Conservation (phyloP, 2,888 invertebrate species). For the Acrobasis suavella region DNA sequence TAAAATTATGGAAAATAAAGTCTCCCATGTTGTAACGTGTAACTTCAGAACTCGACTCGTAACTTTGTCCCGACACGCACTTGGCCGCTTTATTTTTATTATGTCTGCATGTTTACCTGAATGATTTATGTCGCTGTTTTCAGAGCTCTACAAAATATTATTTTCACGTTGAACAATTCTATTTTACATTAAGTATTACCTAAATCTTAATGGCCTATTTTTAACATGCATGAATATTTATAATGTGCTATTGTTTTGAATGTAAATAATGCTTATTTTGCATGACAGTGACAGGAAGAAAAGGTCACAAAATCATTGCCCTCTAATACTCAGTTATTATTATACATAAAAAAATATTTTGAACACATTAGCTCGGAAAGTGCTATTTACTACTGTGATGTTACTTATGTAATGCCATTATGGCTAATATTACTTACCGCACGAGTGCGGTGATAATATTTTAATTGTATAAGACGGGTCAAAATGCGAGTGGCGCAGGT, state of each 20-base stretch:
- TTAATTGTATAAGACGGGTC: too few relatives aligned
- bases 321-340: not conserved
- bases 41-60: too few relatives aligned
- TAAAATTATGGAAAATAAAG: too few relatives aligned
- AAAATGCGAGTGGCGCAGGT: too few relatives aligned
- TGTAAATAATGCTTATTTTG: constrained; percentile 26
- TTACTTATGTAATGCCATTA: too few relatives aligned
- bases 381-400: too few relatives aligned
- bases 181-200: not conserved
- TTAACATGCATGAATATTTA: constrained; percentile 25
- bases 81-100: not conserved
- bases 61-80: not conserved
- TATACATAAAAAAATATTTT: too few relatives aligned
- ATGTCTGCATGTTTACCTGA: not conserved
- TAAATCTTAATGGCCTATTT: not conserved
- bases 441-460: too few relatives aligned
- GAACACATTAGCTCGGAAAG: too few relatives aligned
- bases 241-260: constrained; percentile 29
- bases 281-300: constrained; percentile 31
- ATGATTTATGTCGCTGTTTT: too few relatives aligned
- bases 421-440: too few relatives aligned
- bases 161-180: not conserved
- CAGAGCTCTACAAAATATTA: not conserved
- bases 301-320: constrained; percentile 26
- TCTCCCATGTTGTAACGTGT: too few relatives aligned